Percentiles rank a stretch among this genome's conserved stretches.
phyloP scores from a whole-genome alignment of 2,888 invertebrate species.

The Temnothorax rugatulus region DNA sequence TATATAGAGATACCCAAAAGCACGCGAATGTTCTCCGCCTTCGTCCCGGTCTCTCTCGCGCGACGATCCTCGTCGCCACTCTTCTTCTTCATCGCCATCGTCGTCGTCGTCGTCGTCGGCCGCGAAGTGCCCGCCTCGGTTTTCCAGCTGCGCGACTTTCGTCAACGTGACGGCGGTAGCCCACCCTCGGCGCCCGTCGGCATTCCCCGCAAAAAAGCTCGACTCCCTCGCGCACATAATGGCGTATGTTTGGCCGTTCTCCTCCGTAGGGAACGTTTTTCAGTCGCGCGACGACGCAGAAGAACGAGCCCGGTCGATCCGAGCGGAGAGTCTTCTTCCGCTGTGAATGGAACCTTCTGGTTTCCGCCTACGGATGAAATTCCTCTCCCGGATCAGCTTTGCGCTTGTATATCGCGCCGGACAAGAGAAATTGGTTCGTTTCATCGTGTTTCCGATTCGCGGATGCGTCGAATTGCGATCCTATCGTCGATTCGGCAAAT shows the following conservation, averaged over 20 bases:
- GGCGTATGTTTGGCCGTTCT: constrained; percentile 69
- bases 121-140: constrained; percentile 71
- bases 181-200: constrained; percentile 82
- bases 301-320: constrained; percentile 1
- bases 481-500: constrained; percentile 66
- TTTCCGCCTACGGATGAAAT: constrained; percentile 75
- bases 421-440: constrained; percentile 68
- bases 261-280: constrained; percentile 71
- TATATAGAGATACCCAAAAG: constrained; percentile 73
- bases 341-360: constrained; percentile 43
- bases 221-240: constrained; percentile 77
- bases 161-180: constrained; percentile 83
- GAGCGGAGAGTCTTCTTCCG: constrained; percentile 31
- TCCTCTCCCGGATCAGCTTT: constrained; percentile 63
- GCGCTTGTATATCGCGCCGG: constrained; percentile 52
- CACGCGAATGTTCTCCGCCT: constrained; percentile 68
- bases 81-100: constrained; percentile 30
- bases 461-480: constrained; percentile 59
- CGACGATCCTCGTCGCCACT: constrained; percentile 42
- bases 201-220: constrained; percentile 72
- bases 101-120: constrained; percentile 9
- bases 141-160: constrained; percentile 85
- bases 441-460: constrained; percentile 58
- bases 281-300: constrained; percentile 35
- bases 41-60: constrained; percentile 61